A percentile compares a stretch with the other conserved stretches of the same genome.
These are phyloP conservation scores for Catocala sponsa DNA, from an alignment of 2,888 invertebrate species.

Conservation along the genomic window DNA sequence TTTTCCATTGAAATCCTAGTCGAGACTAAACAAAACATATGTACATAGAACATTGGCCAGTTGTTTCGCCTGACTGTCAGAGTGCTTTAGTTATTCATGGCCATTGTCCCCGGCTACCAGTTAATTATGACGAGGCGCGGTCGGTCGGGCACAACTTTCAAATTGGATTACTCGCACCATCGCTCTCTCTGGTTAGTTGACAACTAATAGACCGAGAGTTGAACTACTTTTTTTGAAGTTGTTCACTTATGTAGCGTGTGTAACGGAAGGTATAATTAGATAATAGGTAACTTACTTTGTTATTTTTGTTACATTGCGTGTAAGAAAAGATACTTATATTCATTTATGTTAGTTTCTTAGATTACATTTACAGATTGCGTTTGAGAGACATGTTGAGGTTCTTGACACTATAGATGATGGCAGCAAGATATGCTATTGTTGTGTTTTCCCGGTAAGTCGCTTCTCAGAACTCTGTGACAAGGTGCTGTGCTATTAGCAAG, in stretches of 20 bases:
- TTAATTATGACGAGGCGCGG: slow-evolving; percentile 74
- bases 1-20: slow-evolving; percentile 11
- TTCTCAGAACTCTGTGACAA: too few relatives aligned
- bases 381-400: too few relatives aligned
- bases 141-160: slow-evolving; percentile 70
- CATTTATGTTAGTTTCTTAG: neutral
- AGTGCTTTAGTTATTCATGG: slow-evolving; percentile 75
- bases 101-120: slow-evolving; percentile 62
- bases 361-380: too few relatives aligned
- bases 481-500: too few relatives aligned
- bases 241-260: slow-evolving; percentile 23
- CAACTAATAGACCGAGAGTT: slow-evolving; percentile 49
- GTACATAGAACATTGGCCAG: slow-evolving; percentile 31
- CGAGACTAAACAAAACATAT: slow-evolving; percentile 11
- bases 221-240: slow-evolving; percentile 32
- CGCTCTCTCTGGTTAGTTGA: slow-evolving; percentile 56
- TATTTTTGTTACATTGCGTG: neutral
- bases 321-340: neutral
- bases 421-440: too few relatives aligned
- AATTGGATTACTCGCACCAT: slow-evolving; percentile 76
- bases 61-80: slow-evolving; percentile 48
- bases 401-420: too few relatives aligned
- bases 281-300: neutral
- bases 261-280: slow-evolving; percentile 15
- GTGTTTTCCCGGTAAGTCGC: too few relatives aligned